phyloP scores from a whole-genome alignment of 1,140 invertebrate genomes.

The Micrasema longulum region DNA sequence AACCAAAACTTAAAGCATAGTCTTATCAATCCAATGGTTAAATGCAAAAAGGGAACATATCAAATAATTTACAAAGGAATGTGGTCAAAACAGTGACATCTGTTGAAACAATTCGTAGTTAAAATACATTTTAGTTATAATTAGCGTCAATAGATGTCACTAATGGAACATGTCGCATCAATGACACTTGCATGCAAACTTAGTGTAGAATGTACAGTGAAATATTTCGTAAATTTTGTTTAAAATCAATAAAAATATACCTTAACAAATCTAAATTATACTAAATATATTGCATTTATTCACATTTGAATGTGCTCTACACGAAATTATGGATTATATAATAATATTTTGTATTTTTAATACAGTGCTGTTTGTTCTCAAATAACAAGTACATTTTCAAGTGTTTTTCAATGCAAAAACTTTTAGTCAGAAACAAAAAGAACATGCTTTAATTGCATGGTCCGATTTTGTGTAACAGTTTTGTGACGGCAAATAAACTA shows the following conservation, averaged over 20 bases:
- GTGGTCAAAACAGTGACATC: constrained; percentile 10
- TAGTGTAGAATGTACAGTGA: neutral
- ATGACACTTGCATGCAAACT: neutral
- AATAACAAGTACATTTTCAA: constrained; percentile 3
- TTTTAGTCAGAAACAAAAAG: too few relatives aligned
- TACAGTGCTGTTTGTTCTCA: constrained; percentile 14
- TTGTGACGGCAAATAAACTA: constrained; percentile 15
- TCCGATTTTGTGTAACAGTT: neutral
- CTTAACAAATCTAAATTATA: too few relatives aligned
- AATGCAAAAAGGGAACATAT: constrained; percentile 16
- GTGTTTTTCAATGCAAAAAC: neutral
- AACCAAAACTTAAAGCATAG: constrained; percentile 11
- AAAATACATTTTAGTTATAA: neutral
- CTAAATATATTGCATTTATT: too few relatives aligned
- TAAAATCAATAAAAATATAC: neutral
- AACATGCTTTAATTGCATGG: neutral
- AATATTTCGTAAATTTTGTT: constrained; percentile 7
- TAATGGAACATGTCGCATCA: neutral
- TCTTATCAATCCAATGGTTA: neutral
- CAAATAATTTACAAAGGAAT: constrained; percentile 20
- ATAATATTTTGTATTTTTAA: constrained; percentile 8
- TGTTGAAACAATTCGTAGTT: constrained; percentile 1
- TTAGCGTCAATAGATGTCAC: constrained; percentile 6
- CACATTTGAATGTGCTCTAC: neutral
- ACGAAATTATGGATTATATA: neutral